Base-by-base conservation (phyloP, 1,140 invertebrate species). In the Oreohelix idahoensis region DNA sequence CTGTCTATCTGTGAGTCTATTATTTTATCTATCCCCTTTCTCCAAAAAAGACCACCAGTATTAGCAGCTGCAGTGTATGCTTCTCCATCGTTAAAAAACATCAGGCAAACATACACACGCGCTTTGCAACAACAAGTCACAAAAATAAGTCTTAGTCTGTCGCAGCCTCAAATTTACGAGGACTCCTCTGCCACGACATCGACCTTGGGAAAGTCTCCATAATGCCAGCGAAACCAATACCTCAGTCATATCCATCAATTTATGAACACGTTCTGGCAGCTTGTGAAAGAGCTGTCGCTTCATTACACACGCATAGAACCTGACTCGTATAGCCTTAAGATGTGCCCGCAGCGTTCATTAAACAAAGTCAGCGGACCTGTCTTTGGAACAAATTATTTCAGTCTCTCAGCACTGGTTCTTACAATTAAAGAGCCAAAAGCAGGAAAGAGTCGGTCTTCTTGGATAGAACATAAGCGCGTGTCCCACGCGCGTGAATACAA, bases 251-350 rank as follows among this genome's bases (percentile, higher is more conserved):
- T n/a, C 4, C 45, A n/a, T 53, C 0, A 49, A 53, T 53, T 23
- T 53, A 77, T 53, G n/a, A 49, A 77, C 75, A 51, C 45, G 53
- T 69, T 20, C 20, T 42, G 58, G 58, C 78, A 63, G 78, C 36
- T 45, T 26, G 36, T 42, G 35, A 17, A 53, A 49, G 17, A 49
- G 45, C 2, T 4, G 26, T 23, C 45, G 75, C 53, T 77, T 77
- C 75, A 77, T 49, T 53, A 77, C 49, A 11, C 29, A 35, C 20
- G 20, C 42, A 77, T 53, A 53, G 35, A 49, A 32, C 29, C 42
- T 26, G 39, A 26, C 35, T 15, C 73, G n/a, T 15, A 32, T 10
- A 15, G n/a, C 32, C n/a, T 35, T 49, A 75, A 77, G 75, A 77
- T 53, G 49, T 53, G 45, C 45, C 75, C 75, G 53, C 26, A 23